Percentiles rank a stretch among this genome's conserved stretches.
These are phyloP conservation scores for Sinhomidia bicolor DNA, from an alignment of 2,888 invertebrate species.

Conservation along the genomic window DNA sequence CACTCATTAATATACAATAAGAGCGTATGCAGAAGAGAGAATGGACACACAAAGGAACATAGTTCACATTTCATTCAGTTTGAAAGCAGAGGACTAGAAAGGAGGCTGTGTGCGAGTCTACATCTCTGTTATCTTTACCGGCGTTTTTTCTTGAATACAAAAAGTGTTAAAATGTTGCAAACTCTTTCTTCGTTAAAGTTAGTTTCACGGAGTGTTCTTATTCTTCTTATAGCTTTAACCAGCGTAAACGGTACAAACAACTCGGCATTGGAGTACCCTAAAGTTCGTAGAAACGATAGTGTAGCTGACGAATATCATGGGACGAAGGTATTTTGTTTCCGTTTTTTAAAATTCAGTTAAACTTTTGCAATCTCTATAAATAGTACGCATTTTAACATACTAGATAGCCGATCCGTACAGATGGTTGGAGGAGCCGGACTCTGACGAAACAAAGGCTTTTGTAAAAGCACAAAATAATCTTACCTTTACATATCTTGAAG, in stretches of 20 bases:
- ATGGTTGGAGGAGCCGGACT: conserved; percentile 98
- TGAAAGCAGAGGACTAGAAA: background rate
- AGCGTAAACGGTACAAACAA: background rate
- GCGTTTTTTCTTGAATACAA: background rate
- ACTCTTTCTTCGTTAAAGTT: background rate
- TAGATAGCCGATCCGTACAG: conserved; percentile 95
- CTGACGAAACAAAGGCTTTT: conserved; percentile 93
- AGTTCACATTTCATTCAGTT: background rate
- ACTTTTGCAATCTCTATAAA: background rate
- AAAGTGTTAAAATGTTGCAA: too few relatives aligned
- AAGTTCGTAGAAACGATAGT: conserved; percentile 73
- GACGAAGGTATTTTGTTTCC: conserved; percentile 61
- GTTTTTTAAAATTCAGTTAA: background rate
- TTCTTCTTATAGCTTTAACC: background rate
- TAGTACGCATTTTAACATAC: too few relatives aligned
- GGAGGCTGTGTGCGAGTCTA: background rate
- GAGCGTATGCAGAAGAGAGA: background rate
- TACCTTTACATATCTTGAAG: conserved; percentile 91
- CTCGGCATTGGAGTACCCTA: conserved; percentile 69
- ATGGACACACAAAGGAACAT: background rate
- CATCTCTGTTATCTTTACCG: background rate
- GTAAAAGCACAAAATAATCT: conserved; percentile 94
- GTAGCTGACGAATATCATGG: conserved; percentile 77
- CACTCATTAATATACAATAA: too few relatives aligned
- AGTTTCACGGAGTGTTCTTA: background rate